Evolutionary conservation across 2,797 vertebrate genomes (phyloP), one percentile per base, ranked within the genome.

Genomic region (Gadopsis marmoratus): DNA sequence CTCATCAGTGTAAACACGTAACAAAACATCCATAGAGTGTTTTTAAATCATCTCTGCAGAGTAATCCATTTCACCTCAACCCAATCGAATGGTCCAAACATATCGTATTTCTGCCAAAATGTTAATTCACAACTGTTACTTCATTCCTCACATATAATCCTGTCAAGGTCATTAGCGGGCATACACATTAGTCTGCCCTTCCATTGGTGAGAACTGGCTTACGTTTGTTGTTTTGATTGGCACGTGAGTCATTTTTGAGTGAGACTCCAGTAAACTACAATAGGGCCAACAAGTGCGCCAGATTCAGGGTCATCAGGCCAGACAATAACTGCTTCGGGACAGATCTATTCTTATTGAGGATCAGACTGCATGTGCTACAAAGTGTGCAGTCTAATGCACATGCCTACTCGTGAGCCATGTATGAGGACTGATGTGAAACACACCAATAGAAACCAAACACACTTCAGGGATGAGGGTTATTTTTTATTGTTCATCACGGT

Each of bases 1-100:
- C 74, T 75, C 75, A 59, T 67, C 56, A 77, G 31, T 76, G 43
- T 56, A 80, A 73, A 82, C 26, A 33, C n/a, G 21, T 54, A 85
- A 83, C 21, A 59, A 78, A 83, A 67, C 63, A 76, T 37, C 61
- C 45, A 60, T 0, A 41, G 50, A 39, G 72, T 33, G 47, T 39
- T 71, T 71, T 76, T 8, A 48, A 66, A 55, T 53, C 6, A 60
- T 37, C 33, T 31, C 50, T 77, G 45, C 60, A 71, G 73, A 71
- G 64, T 53, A 45, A 47, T 35, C 51, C 10, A 62, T 39, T 70
- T 47, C 19, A 47, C 29, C 58, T 8, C 54, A 67, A 50, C 61
- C 61, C 4, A 31, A 64, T 68, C 3, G 1, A 26, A 21, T 45
- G 45, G 37, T 56, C 59, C 33, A 35, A 64, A 53, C n/a, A 53